phyloP scores from a whole-genome alignment of 2,797 vertebrate genomes.

The Fratercula arctica region DNA sequence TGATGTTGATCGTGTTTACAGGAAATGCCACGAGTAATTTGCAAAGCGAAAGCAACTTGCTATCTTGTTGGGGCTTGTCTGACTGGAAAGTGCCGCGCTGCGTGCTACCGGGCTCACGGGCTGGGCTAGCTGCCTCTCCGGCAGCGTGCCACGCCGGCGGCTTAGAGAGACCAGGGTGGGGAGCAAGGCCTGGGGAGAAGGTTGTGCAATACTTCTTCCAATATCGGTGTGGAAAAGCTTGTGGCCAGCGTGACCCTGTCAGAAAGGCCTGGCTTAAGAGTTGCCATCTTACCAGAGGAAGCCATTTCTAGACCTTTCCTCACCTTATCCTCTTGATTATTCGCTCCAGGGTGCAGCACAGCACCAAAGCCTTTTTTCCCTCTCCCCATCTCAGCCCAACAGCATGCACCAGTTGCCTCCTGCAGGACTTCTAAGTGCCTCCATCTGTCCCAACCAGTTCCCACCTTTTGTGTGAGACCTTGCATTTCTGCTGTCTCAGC shows the following conservation, averaged over 20 bases:
- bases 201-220: not conserved
- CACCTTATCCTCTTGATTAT: not conserved
- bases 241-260: rapidly evolving
- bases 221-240: not conserved
- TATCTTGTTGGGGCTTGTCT: not conserved
- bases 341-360: not conserved
- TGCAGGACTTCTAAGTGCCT: not conserved
- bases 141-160: not conserved
- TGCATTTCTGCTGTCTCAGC: not conserved
- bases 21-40: slow-evolving; percentile 58
- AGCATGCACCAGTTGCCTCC: not conserved
- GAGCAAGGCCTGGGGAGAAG: not conserved
- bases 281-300: not conserved
- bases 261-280: not conserved
- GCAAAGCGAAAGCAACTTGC: not conserved
- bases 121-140: not conserved
- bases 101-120: not conserved
- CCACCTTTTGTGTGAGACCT: not conserved
- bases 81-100: slow-evolving; percentile 1
- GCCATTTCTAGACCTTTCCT: not conserved
- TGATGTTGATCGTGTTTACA: slow-evolving; percentile 48
- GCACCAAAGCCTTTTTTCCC: not conserved
- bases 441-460: not conserved
- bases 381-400: not conserved
- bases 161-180: not conserved